A percentile compares a stretch with the other conserved stretches of the same genome.
These are phyloP conservation scores for Cotesia congregata DNA, from an alignment of 2,888 invertebrate genomes.

Conservation along the genomic window DNA sequence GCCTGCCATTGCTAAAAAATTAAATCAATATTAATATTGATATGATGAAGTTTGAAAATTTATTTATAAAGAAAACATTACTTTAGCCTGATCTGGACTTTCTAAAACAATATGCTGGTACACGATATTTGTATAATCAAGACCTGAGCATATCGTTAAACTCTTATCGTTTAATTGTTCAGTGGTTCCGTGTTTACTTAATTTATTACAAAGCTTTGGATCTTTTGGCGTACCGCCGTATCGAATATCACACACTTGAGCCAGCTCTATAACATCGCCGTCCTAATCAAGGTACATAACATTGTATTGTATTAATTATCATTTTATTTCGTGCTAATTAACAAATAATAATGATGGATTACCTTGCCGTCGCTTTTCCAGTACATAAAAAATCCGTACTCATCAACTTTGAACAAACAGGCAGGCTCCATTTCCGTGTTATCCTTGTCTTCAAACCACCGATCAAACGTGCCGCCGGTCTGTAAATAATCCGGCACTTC, in stretches of 20 bases:
- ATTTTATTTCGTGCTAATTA: conserved; percentile 14
- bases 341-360: conserved; percentile 43
- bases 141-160: conserved; percentile 77
- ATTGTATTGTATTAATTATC: not conserved
- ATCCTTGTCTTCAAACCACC: conserved; percentile 79
- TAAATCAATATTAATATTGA: not conserved
- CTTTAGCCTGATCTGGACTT: conserved; percentile 75
- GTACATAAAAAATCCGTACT: conserved; percentile 77
- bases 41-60: not conserved
- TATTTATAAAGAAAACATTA: conserved; percentile 52
- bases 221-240: conserved; percentile 71
- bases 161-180: conserved; percentile 75
- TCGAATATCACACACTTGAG: conserved; percentile 68
- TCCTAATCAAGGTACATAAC: conserved; percentile 53
- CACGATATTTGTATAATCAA: conserved; percentile 78
- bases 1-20: conserved; percentile 89
- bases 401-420: conserved; percentile 76
- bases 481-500: conserved; percentile 74
- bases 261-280: conserved; percentile 68
- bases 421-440: conserved; percentile 73
- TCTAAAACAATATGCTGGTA: conserved; percentile 76
- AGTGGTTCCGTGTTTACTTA: conserved; percentile 70
- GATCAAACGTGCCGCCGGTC: conserved; percentile 75
- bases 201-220: conserved; percentile 71
- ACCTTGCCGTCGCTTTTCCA: conserved; percentile 76